These are phyloP conservation scores for Symphodus melops DNA, from an alignment of 2,113 vertebrate genomes.

Conservation along the genomic window DNA sequence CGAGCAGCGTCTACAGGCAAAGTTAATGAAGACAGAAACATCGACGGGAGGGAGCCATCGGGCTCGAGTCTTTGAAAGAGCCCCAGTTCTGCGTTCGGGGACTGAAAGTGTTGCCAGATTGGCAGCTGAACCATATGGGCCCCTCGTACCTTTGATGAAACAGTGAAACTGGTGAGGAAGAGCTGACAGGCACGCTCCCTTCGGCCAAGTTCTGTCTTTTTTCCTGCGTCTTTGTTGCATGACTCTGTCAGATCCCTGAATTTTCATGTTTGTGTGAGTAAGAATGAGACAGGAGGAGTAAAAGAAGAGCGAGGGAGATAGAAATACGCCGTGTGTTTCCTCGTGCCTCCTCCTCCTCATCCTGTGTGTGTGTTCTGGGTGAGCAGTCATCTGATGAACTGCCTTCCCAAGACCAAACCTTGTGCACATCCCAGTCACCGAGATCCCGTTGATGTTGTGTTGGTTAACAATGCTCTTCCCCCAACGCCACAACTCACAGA, in stretches of 20 bases:
- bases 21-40: constrained; percentile 66
- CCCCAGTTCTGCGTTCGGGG: constrained; percentile 51
- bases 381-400: constrained; percentile 73
- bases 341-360: constrained; percentile 16
- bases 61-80: constrained; percentile 51
- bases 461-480: constrained; percentile 77
- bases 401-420: constrained; percentile 31
- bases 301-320: constrained; percentile 20
- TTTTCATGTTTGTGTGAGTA: constrained; percentile 45
- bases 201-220: constrained; percentile 58
- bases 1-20: constrained; percentile 35
- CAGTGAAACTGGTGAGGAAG: constrained; percentile 59
- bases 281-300: constrained; percentile 32
- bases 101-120: constrained; percentile 70
- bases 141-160: constrained; percentile 75
- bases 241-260: constrained; percentile 62
- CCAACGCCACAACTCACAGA: constrained; percentile 77
- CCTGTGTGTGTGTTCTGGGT: constrained; percentile 67
- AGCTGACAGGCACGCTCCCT: constrained; percentile 60
- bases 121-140: constrained; percentile 67
- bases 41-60: constrained; percentile 37
- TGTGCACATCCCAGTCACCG: constrained; percentile 39
- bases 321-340: constrained; percentile 25
- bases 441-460: constrained; percentile 64
- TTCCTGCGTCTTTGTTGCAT: constrained; percentile 53